A percentile compares a stretch with the other conserved stretches of the same genome.
These are phyloP conservation scores for Cryptotermes secundus DNA, from an alignment of 1,140 invertebrate species.

Conservation along the genomic window DNA sequence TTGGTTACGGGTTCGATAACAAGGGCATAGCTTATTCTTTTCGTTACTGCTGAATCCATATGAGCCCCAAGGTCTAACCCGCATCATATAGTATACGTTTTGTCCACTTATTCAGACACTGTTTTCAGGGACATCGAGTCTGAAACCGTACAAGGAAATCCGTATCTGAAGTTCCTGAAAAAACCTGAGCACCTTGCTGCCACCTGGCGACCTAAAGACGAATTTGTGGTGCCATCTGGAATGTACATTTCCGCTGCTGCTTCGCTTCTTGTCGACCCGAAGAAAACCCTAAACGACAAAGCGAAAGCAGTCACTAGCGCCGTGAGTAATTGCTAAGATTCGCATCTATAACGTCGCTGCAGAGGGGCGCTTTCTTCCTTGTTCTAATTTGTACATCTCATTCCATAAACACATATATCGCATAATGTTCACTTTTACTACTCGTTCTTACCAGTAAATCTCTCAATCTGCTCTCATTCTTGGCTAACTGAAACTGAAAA, in stretches of 20 bases:
- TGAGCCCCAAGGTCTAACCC: too few species aligned
- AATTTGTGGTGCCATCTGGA: constrained; percentile 25
- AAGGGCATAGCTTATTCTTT: too few species aligned
- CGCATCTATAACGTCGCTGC: not conserved
- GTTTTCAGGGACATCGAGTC: not conserved
- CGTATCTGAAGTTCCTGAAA: constrained; percentile 33
- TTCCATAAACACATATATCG: not conserved
- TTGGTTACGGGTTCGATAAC: too few species aligned
- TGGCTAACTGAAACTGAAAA: too few species aligned
- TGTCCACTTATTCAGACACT: too few species aligned
- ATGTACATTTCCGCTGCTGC: constrained; percentile 6
- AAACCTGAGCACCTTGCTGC: constrained; percentile 27
- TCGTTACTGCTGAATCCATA: too few species aligned
- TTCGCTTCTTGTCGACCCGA: not conserved
- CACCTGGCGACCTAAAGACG: constrained; percentile 31
- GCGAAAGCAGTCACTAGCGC: not conserved
- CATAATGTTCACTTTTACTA: not conserved
- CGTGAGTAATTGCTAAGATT: not conserved
- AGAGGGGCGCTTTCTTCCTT: too few species aligned
- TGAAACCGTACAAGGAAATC: not conserved
- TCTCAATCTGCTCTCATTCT: not conserved
- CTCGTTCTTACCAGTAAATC: not conserved
- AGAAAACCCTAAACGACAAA: not conserved
- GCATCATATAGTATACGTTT: too few species aligned
- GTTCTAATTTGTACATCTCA: too few species aligned